Evolutionary conservation across 2,797 vertebrate species (phyloP), one percentile per base, ranked within the genome.

Genomic region (Euthynnus affinis): DNA sequence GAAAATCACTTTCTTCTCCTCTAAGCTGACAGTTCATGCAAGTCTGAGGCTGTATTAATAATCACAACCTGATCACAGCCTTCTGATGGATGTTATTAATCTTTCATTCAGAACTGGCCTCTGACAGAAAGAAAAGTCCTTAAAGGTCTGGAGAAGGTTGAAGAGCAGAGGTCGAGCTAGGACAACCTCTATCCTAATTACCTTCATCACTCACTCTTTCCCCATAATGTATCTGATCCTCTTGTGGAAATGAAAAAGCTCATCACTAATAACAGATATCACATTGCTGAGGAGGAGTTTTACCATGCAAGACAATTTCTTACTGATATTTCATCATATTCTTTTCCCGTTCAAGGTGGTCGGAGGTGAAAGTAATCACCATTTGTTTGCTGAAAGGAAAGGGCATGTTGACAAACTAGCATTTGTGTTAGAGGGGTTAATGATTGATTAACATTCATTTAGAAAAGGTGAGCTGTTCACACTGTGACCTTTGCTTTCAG

Each of bases 141-240:
- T 67, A 83, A 88, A 92, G 84, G 88, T 89, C 63, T 66, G 18
- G 60, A 87, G 88, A 91, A 92, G 90, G 91, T 92, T 92, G 90
- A 89, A 90, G 91, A 86, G 88, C 90, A 84, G 84, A 89, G 90
- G 91, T 86, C 84, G 85, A 72, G 73, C 74, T 86, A 90, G 88
- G 91, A 91, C 87, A 85, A 78, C 87, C 81, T 83, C 83, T 37
- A 64, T 78, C 57, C 85, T 95, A 95, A 96, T 95, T 94, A 94
- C 91, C 23, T 4, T 87, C 92, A 95, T 95, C 90, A 89, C 66
- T 95, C 94, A 95, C 70, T 71, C 79, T 52, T 66, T 20, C 57
- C 67, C 60, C 72, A 56, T 85, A 84, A 89, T 86, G 74, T 80
- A 91, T 91, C 87, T 85, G 88, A 92, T 89, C 77, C 71, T 87